A percentile compares a stretch with the other conserved stretches of the same genome.
phyloP scores from a whole-genome alignment of 2,113 vertebrate genomes.

The Dolichotis patagonum region DNA sequence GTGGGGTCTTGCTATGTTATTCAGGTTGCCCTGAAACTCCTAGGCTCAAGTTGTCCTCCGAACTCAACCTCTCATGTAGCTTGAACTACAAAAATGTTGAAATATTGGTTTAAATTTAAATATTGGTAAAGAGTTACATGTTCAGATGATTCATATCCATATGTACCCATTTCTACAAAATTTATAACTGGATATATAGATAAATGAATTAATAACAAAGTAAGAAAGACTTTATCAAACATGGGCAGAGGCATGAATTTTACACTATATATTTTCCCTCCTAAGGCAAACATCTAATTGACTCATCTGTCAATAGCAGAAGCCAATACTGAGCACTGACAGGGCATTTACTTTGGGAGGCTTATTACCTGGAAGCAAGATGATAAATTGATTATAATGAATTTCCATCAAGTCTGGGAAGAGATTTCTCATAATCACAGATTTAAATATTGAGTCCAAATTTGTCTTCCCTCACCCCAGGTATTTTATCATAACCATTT shows the following conservation, averaged over 20 bases:
- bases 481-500: background rate
- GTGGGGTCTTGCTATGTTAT: background rate
- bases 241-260: background rate
- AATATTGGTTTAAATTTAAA: background rate
- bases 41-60: background rate
- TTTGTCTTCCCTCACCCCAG: background rate
- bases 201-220: background rate
- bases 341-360: background rate
- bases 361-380: background rate
- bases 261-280: background rate
- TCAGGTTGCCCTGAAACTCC: background rate
- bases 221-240: background rate
- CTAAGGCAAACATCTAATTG: background rate
- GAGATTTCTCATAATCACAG: background rate
- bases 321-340: background rate
- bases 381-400: background rate
- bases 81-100: background rate
- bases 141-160: background rate
- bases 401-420: background rate
- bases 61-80: background rate
- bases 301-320: background rate
- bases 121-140: background rate
- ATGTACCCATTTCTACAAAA: background rate
- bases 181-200: background rate
- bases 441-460: background rate